Conservation (phyloP, 2,113 vertebrate genomes). For the Sinocyclocheilus grahami region DNA sequence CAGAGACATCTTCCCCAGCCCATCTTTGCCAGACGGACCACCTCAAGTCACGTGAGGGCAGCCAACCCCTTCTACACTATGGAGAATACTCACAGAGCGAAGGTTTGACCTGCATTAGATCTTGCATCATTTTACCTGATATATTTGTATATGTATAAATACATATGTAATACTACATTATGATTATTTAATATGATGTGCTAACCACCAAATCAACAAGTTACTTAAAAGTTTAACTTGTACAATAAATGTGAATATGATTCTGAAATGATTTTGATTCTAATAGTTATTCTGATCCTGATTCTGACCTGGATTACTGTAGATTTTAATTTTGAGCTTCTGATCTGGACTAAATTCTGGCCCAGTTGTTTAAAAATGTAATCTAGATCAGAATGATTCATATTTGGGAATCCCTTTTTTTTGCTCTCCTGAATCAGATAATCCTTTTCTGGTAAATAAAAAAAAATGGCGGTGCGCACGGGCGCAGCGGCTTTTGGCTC, state of each 20-base stretch:
- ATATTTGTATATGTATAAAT: no score
- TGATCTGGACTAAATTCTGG: background rate
- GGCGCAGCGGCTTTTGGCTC: no score
- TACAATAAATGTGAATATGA: background rate
- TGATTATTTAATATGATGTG: no score
- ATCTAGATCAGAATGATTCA: no score
- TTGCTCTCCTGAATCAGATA: no score
- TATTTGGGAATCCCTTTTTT: no score
- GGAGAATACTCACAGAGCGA: constrained; percentile 69
- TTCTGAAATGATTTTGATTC: background rate
- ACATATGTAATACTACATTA: no score
- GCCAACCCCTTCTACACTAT: constrained; percentile 39
- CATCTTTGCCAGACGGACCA: constrained; percentile 64
- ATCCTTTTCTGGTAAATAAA: no score
- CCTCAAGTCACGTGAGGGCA: constrained; percentile 16
- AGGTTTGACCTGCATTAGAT: constrained; percentile 64
- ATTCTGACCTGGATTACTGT: background rate
- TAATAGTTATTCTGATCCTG: background rate
- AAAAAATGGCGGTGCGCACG: no score
- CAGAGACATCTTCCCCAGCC: constrained; percentile 75
- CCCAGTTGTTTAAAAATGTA: background rate
- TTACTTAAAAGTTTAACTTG: no score
- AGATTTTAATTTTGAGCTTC: background rate
- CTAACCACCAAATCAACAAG: no score
- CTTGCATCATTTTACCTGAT: no score